phyloP scores from a whole-genome alignment of 1,140 invertebrate species.

The Tetramorium parvispinum region DNA sequence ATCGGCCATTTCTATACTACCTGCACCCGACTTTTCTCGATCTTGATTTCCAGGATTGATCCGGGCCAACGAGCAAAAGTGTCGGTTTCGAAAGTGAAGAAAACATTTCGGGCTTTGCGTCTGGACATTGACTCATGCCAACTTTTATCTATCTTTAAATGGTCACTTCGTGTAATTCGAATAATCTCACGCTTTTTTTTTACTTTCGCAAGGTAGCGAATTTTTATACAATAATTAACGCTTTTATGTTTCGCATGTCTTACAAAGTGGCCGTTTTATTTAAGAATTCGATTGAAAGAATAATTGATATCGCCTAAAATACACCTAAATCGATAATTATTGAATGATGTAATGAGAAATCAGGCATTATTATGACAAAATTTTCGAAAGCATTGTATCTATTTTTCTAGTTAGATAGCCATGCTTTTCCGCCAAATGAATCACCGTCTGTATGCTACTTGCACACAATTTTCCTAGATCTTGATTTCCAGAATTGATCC shows the following conservation, averaged over 20 bases:
- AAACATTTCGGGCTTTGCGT: conserved; percentile 20
- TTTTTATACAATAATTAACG: not conserved
- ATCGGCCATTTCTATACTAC: conserved; percentile 63
- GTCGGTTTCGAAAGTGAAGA: conserved; percentile 56
- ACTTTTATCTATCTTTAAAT: not conserved
- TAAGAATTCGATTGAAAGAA: not conserved
- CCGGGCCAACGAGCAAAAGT: conserved; percentile 53
- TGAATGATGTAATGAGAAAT: conserved; percentile 17
- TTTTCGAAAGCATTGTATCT: conserved; percentile 35
- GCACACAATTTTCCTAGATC: conserved; percentile 68
- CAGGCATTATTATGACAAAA: conserved; percentile 17
- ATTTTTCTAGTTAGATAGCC: conserved; percentile 42
- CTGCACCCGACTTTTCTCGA: conserved; percentile 66
- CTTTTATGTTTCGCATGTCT: not conserved
- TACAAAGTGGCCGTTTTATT: not conserved
- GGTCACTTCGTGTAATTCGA: not conserved
- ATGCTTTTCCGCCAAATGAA: conserved; percentile 65
- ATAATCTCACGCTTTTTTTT: not conserved
- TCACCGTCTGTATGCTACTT: conserved; percentile 64
- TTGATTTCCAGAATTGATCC: conserved; percentile 67
- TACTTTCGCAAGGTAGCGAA: not conserved
- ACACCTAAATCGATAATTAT: not conserved
- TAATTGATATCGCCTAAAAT: not conserved
- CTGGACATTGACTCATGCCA: not conserved
- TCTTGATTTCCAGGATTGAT: conserved; percentile 67